These are phyloP conservation scores for Leptatherina wallacei DNA, from an alignment of 2,797 vertebrate genomes.

Conservation along the genomic window DNA sequence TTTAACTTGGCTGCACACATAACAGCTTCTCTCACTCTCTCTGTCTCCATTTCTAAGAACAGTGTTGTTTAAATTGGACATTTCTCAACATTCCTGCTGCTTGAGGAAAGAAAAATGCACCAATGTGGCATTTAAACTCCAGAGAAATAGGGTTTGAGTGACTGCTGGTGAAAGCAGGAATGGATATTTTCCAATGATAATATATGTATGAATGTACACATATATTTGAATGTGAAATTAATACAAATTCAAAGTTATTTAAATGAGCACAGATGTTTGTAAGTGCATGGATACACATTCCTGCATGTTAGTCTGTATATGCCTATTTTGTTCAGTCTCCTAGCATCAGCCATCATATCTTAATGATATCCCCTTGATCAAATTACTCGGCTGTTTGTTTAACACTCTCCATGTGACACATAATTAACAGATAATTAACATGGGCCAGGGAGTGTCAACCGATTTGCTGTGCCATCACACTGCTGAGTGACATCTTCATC, in stretches of 20 bases:
- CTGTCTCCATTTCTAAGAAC: constrained; percentile 57
- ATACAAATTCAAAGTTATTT: neutral
- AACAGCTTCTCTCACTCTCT: constrained; percentile 29
- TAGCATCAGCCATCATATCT: constrained; percentile 53
- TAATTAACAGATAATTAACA: constrained; percentile 76
- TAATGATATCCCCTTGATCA: constrained; percentile 69
- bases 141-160: constrained; percentile 33
- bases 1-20: constrained; percentile 68
- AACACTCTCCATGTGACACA: constrained; percentile 70
- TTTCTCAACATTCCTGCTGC: constrained; percentile 65
- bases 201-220: neutral
- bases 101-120: constrained; percentile 46
- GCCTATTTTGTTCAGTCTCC: constrained; percentile 10
- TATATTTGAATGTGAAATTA: constrained; percentile 27
- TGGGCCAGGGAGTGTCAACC: constrained; percentile 69
- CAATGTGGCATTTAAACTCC: constrained; percentile 57
- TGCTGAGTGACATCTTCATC: constrained; percentile 77
- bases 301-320: constrained; percentile 12
- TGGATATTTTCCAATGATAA: neutral
- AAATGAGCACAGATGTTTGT: no score
- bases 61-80: constrained; percentile 65
- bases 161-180: constrained; percentile 28
- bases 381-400: constrained; percentile 76
- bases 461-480: constrained; percentile 72
- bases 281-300: neutral